Percentiles rank a stretch among this genome's conserved stretches.
Evolutionary conservation across 2,888 invertebrate species (phyloP).

Genomic region (Polyommatus icarus): DNA sequence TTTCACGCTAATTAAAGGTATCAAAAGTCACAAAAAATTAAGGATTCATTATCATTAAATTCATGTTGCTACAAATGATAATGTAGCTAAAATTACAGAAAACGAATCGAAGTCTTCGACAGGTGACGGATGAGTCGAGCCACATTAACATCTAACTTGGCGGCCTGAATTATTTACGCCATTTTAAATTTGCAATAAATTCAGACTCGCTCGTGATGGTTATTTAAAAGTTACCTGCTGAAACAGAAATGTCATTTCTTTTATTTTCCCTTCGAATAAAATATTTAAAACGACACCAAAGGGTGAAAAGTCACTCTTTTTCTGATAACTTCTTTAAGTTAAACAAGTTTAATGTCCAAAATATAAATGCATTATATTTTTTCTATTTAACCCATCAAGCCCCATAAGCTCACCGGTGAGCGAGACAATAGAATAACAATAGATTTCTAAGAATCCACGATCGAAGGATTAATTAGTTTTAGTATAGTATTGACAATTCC

Average conservation of each 20-base stretch:
- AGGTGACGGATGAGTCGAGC: slow-evolving; percentile 5
- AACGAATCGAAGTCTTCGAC: background rate
- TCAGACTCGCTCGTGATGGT: background rate
- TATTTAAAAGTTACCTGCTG: background rate
- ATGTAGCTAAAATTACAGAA: background rate
- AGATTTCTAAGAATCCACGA: no score
- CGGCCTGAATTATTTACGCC: slow-evolving; percentile 23
- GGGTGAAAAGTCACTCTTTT: background rate
- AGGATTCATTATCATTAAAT: no score
- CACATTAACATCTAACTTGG: slow-evolving; percentile 11
- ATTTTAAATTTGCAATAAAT: slow-evolving; percentile 23
- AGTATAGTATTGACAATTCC: background rate
- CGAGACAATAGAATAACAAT: no score
- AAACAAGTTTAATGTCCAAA: background rate
- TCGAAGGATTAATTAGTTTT: background rate
- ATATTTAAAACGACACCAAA: background rate
- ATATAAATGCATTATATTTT: background rate
- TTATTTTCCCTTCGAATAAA: background rate
- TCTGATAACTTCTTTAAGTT: background rate
- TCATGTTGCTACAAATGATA: background rate
- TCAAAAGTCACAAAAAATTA: background rate
- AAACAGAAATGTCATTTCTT: background rate
- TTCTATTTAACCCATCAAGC: no score
- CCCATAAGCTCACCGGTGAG: no score
- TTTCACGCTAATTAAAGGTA: background rate